These are phyloP conservation scores for cat (Felis catus) DNA, from an alignment of 2,113 vertebrate species.

Conservation along the genomic window F.catus_Fca126_mat1.0 CM031424.1:7282001-7282500, in stretches of 20 bases:
- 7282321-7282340: constrained; percentile 4
- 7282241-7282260: neutral
- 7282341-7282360: neutral
- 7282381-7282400: neutral
- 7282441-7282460: neutral
- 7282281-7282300: neutral
- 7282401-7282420: neutral
- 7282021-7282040: neutral
- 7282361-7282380: neutral
- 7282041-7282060: neutral
- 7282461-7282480: neutral
- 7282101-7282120: neutral
- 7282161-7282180: neutral
- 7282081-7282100: neutral
- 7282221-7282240: neutral
- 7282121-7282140: neutral
- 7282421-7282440: neutral
- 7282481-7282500: neutral
- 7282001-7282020: constrained; percentile 18
- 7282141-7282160: neutral
- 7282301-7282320: neutral
- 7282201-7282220: neutral
- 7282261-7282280: neutral
- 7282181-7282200: neutral
- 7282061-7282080: neutral